Conservation (phyloP, 2,888 invertebrate species). For the Enchytraeus crypticus region DNA sequence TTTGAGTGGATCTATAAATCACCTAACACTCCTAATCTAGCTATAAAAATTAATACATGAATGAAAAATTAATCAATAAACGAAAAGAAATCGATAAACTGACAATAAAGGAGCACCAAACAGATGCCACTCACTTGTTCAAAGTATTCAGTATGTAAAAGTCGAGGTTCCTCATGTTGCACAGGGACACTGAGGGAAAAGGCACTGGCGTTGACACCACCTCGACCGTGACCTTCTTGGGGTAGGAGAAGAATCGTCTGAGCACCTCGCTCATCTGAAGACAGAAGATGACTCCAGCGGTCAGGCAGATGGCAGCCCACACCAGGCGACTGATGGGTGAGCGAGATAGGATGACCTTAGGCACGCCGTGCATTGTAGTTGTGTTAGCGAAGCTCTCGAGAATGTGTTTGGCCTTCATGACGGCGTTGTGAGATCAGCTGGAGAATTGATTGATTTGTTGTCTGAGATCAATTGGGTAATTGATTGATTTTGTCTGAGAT, state of each 20-base stretch:
- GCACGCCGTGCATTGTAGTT: slow-evolving; percentile 28
- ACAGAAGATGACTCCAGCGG: slow-evolving; percentile 26
- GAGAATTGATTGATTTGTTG: too few relatives aligned
- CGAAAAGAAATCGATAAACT: too few relatives aligned
- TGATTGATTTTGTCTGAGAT: too few relatives aligned
- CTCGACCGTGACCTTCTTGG: slow-evolving; percentile 28
- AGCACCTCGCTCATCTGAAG: slow-evolving; percentile 27
- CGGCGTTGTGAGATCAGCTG: too few relatives aligned
- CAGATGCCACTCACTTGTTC: too few relatives aligned
- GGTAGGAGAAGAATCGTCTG: slow-evolving; percentile 24
- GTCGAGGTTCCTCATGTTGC: slow-evolving; percentile 30
- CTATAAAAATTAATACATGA: too few relatives aligned
- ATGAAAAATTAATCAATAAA: too few relatives aligned
- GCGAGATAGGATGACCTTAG: slow-evolving; percentile 24
- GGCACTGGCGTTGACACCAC: slow-evolving; percentile 26
- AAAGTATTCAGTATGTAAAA: slow-evolving; percentile 20
- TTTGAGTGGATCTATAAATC: too few relatives aligned
- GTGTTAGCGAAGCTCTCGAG: slow-evolving; percentile 20
- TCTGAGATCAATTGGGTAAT: too few relatives aligned
- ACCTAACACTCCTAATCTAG: too few relatives aligned
- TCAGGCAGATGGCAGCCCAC: slow-evolving; percentile 25
- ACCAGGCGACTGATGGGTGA: slow-evolving; percentile 21
- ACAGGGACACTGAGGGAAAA: slow-evolving; percentile 27
- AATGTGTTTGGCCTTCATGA: slow-evolving; percentile 21
- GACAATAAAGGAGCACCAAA: too few relatives aligned